These are phyloP conservation scores for Blastobasis lacticolella DNA, from an alignment of 2,888 invertebrate genomes.

Conservation along the genomic window DNA sequence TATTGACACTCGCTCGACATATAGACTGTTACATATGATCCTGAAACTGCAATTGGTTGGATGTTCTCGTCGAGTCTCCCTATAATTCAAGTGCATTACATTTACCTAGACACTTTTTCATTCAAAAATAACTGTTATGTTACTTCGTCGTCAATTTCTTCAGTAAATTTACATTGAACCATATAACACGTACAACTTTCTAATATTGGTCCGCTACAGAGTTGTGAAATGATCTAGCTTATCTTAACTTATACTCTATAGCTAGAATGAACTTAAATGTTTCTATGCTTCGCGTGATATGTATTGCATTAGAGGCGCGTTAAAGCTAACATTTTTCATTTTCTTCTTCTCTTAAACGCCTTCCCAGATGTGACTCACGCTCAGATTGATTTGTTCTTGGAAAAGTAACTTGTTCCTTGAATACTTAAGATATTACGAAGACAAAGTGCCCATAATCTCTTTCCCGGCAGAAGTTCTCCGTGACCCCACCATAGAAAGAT, in stretches of 20 bases:
- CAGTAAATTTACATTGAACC: constrained; percentile 31
- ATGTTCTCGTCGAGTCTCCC: neutral
- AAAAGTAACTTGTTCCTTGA: constrained; percentile 25
- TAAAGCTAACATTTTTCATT: constrained; percentile 50
- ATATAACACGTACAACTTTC: constrained; percentile 69
- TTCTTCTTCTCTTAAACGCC: constrained; percentile 30
- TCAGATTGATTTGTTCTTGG: constrained; percentile 18
- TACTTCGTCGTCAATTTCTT: neutral
- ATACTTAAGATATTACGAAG: constrained; percentile 24
- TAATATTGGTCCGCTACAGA: constrained; percentile 74
- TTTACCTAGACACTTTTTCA: too few relatives aligned
- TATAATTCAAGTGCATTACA: neutral
- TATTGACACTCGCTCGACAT: neutral
- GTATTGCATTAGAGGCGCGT: constrained; percentile 69
- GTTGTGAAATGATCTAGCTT: constrained; percentile 69
- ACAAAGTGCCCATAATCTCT: constrained; percentile 26
- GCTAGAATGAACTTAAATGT: constrained; percentile 64
- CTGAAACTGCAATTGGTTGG: neutral
- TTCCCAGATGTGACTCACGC: constrained; percentile 24
- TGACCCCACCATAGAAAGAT: constrained; percentile 29
- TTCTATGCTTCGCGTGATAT: constrained; percentile 72
- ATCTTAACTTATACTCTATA: constrained; percentile 47
- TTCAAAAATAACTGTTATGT: too few relatives aligned
- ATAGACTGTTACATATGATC: too few relatives aligned
- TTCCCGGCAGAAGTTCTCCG: too few relatives aligned